Base-by-base conservation (phyloP, 1,140 invertebrate genomes). In the Anthonomus grandis region DNA sequence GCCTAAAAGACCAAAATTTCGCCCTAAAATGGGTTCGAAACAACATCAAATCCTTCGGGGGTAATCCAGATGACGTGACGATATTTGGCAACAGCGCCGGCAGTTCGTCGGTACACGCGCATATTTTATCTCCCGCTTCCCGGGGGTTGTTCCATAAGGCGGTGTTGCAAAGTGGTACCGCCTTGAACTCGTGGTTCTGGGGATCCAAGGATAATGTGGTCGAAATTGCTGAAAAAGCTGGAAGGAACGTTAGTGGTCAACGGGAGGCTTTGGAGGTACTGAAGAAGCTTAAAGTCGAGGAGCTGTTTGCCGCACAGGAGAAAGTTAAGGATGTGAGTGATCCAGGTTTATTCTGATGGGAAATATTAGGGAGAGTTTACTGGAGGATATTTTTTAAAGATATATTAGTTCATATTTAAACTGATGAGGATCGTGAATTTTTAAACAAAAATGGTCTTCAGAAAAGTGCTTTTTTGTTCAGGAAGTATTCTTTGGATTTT, bases 91-190 rank as follows among this genome's bases (percentile, higher is more conserved):
- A 75, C 48, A 78, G 78, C 54, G 74, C 81, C 8, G 84, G 84
- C 2, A 81, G 75, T 18, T 71, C 76, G 5, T 70, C 74, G 9
- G 75, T 78, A 3, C 76, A 80, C 61, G 71, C 75, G 8, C 74
- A 78, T 67, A 73, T 78, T 42, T 60, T 81, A 6, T 78, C 79
- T 64, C 65, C 81, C 63, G 62, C 77, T 83, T 68, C 83, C 71
- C 64, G 69, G 75, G 83, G 82, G 9, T 69, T 85, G 34, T 87
- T 85, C 63, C 76, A 76, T 55, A 73, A 71, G 65, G 79, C 76
- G 2, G 83, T 86, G 31, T 63, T 81, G 23, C 80, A 83, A 77
- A 82, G 83, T 72, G 85, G 83, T n/a, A 80, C 70, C 4, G 73
- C 72, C 0, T 79, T 62, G 75, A 59, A 71, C 52, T 65, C 72